Evolutionary conservation across 2,113 vertebrate genomes (phyloP), one percentile per base, ranked within the genome.

Genomic region (Tringa solitaria): DNA sequence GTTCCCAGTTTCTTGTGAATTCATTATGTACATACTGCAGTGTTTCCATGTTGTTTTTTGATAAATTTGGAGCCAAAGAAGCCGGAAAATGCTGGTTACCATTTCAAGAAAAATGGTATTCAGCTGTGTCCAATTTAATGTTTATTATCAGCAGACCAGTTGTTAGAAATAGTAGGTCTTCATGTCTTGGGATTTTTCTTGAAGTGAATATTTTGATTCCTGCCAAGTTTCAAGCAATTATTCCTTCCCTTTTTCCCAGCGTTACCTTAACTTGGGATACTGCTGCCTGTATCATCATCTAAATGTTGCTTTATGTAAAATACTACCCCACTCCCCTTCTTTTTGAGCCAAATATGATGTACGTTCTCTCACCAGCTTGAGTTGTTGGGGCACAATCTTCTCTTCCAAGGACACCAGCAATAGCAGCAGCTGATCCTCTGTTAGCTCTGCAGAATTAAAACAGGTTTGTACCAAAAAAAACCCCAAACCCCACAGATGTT

Each of bases 301-400:
- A 35, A 14, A 24, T 14, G 27, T n/a, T 73, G 19, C 13, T 89
- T 50, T 15, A 12, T 75, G 85, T 53, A 33, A 35, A 10, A 11
- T 27, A 77, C 12, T 9, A 4, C 17, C 3, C 8, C 19, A 22
- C 1, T 2, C 14, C 26, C 4, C 28, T 88, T 45, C 7, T 8
- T 18, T 53, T 43, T 9, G 37, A 70, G 60, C 28, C 50, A 18
- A 4, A 22, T 3, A 9, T 6, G 30, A 26, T 69, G 2, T 6
- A 1, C 67, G n/a, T 60, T 90, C 48, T 70, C 97, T 98, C 78
- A 98, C 98, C 97, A 98, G 77, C 7, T 90, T 64, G 17, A 98
- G 87, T 72, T 98, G 97, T 63, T 95, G 45, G 5, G 73, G 21
- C 48, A 97, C 79, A 54, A 97, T 95, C 77, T 96, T 96, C 37